A percentile compares a stretch with the other conserved stretches of the same genome.
phyloP scores from a whole-genome alignment of 2,888 invertebrate genomes.

The Mayetiola destructor region DNA sequence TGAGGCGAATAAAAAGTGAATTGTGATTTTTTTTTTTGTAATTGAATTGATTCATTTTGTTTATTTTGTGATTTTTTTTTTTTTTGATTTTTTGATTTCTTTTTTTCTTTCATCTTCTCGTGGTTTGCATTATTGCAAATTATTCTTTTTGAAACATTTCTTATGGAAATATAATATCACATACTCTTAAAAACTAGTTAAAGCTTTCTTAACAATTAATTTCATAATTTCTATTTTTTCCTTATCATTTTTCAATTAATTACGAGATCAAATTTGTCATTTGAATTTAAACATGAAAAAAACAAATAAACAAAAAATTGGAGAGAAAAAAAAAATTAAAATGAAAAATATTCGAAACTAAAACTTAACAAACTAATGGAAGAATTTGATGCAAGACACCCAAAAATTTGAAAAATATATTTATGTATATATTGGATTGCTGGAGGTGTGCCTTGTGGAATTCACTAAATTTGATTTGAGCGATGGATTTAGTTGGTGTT shows the following conservation, averaged over 20 bases:
- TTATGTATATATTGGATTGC: not conserved
- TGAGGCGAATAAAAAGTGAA: too few relatives aligned
- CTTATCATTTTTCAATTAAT: not conserved
- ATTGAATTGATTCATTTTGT: not conserved
- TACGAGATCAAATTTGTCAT: constrained; percentile 13
- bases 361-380: constrained; percentile 11
- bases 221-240: not conserved
- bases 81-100: not conserved
- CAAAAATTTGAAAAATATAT: too few relatives aligned
- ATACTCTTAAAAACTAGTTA: constrained; percentile 6
- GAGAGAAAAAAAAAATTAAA: too few relatives aligned
- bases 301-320: not conserved
- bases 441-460: not conserved
- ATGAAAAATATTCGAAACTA: not conserved
- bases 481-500: not conserved
- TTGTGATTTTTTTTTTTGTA: not conserved
- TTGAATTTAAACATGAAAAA: too few relatives aligned
- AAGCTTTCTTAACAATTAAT: constrained; percentile 8
- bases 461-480: too few relatives aligned
- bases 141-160: too few relatives aligned
- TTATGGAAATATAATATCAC: constrained; percentile 13
- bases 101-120: not conserved
- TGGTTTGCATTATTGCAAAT: too few relatives aligned
- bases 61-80: not conserved
- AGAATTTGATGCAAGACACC: too few relatives aligned